phyloP scores from a whole-genome alignment of 2,113 vertebrate genomes.

The Xiphophorus couchianus region DNA sequence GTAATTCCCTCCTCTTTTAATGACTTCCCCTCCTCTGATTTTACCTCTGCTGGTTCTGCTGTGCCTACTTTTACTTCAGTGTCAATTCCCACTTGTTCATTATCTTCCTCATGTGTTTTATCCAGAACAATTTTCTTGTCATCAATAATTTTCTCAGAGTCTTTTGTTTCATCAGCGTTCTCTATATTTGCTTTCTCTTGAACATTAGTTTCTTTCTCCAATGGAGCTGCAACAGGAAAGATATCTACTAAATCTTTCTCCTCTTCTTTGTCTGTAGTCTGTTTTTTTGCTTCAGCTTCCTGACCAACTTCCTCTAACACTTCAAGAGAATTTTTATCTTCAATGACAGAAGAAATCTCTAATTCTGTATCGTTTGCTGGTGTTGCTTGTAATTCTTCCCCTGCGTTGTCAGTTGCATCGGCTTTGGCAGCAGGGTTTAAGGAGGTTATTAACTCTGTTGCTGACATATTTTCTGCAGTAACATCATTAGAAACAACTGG shows the following conservation, averaged over 20 bases:
- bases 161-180: constrained; percentile 9
- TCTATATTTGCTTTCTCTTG: constrained; percentile 12
- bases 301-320: constrained; percentile 15
- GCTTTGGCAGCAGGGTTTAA: not conserved
- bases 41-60: constrained; percentile 17
- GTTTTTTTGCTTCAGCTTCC: constrained; percentile 20
- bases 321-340: constrained; percentile 13
- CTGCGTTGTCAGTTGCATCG: constrained; percentile 15
- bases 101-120: not conserved
- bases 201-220: constrained; percentile 12
- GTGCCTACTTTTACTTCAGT: constrained; percentile 13
- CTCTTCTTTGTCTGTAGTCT: constrained; percentile 16
- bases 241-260: not conserved
- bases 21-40: constrained; percentile 25
- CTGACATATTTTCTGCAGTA: constrained; percentile 7
- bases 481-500: constrained; percentile 8
- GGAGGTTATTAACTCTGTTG: constrained; percentile 22
- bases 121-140: not conserved
- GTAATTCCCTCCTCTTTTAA: constrained; percentile 23
- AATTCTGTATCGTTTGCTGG: constrained; percentile 5
- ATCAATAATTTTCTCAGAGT: constrained; percentile 4
- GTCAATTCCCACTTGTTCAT: constrained; percentile 16
- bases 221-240: not conserved
- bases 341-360: not conserved
- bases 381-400: constrained; percentile 19